Evolutionary conservation across 1,140 invertebrate species (phyloP).

Genomic region (Centruroides sculpturatus): DNA sequence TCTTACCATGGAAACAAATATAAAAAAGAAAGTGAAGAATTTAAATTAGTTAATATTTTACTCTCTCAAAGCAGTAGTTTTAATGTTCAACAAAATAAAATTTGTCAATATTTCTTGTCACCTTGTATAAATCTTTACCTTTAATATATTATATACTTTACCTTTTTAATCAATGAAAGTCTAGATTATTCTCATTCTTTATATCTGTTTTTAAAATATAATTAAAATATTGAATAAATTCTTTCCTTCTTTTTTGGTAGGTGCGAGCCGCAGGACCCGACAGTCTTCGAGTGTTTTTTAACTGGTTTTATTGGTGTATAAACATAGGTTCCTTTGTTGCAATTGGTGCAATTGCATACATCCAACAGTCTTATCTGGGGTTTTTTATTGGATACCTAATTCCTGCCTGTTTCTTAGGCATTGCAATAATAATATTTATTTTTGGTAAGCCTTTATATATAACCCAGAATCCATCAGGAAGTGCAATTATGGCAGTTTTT

Average conservation of each 20-base stretch:
- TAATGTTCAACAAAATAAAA: too few species aligned
- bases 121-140: too few species aligned
- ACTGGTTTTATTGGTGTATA: conserved; percentile 39
- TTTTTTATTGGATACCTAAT: conserved; percentile 35
- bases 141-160: too few species aligned
- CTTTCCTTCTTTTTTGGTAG: conserved; percentile 7
- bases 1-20: too few species aligned
- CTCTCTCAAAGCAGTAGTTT: too few species aligned
- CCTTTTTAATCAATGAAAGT: too few species aligned
- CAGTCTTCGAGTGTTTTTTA: conserved; percentile 33
- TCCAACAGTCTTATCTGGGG: conserved; percentile 30
- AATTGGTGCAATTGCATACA: conserved; percentile 31
- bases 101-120: too few species aligned
- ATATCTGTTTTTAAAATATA: too few species aligned
- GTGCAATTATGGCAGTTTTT: conserved; percentile 32
- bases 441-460: conserved; percentile 24
- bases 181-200: too few species aligned
- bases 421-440: conserved; percentile 23
- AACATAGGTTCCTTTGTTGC: conserved; percentile 37
- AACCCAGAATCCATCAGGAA: conserved; percentile 24
- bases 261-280: conserved; percentile 28
- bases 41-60: too few species aligned
- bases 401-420: conserved; percentile 24
- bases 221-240: too few species aligned
- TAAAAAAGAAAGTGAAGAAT: too few species aligned